Base-by-base conservation (phyloP, 2,888 invertebrate genomes). In the Azorinus chamasolen region DNA sequence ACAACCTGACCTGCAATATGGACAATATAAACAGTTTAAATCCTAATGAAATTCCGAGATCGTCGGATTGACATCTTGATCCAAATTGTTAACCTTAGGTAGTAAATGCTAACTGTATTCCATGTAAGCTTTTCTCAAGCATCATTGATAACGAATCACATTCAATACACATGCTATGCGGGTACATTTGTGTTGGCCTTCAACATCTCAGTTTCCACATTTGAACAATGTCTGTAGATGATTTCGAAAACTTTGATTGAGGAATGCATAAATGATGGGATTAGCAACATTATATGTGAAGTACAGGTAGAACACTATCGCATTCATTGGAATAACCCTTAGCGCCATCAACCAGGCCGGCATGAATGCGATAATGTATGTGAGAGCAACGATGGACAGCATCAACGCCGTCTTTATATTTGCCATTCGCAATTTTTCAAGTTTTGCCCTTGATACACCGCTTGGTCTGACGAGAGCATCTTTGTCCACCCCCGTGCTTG, bases 361-460 rank as follows among this genome's bases (percentile, higher is more conserved):
- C 54, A 91, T 70, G 81, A 92, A 93, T 27, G 92, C 90, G 43
- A 92, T 76, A n/a, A 93, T 89, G 79, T 92, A 93, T n/a, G 92
- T 92, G 0, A 92, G 75, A 25, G 92, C 91, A 14, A 93, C 93
- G 32, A 93, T 92, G 57, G 92, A 93, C 65, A 93, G 72, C 92
- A 93, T 92, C 53, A 88, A 87, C n/a, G 93, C 93, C 10, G 93
- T 93, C 72, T 92, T 92, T 51, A 93, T 88, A 79, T 93, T 93
- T n/a, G 90, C 90, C 80, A 90, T 85, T 53, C 89, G 84, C 71
- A 88, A 83, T 54, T 87, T 88, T 64, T 89, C 89, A n/a, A 88
- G 79, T 39, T 88, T 83, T 12, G 88, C 88, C 24, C 61, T 27
- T 16, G 83, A 85, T 0, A 86, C 75, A 2, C 83, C 82, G 18